Evolutionary conservation across 2,797 vertebrate genomes (phyloP), one percentile per base, ranked within the genome.

Genomic region (Sebastiscus albofasciatus): DNA sequence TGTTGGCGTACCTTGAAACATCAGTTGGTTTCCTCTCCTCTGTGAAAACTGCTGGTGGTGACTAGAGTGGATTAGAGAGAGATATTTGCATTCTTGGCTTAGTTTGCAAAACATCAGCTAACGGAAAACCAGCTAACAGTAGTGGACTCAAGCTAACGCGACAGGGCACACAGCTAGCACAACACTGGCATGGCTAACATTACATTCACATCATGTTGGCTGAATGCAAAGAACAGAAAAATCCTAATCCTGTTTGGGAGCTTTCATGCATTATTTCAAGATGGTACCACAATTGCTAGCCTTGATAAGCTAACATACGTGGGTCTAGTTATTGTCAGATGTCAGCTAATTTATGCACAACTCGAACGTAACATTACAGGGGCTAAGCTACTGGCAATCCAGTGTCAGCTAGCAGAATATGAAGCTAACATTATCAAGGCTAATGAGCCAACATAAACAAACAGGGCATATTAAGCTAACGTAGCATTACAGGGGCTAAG

Each of bases 1-100:
- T 59, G 70, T 14, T 78, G 62, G 74, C 71, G 3, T 36, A 13
- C 62, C 71, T 20, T 80, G 36, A 79, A 69, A 73, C 65, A 60
- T 64, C 36, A 39, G 39, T n/a, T 31, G 27, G 52, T 27, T 54
- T 60, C 66, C 26, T 61, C 26, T 60, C 31, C 26, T 75, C 27
- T 42, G 58, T 74, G 73, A 16, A 49, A 72, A n/a, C 66, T 8
- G 80, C 77, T 52, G 70, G 49, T 24, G 67, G 54, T 58, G 26
- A 78, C 34, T 42, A 42, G 39, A 42, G 1, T 14, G 58, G 61
- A 82, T 77, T 75, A 68, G n/a, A 46, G 52, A 46, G n/a, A 3
- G 6, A 60, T 56, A 46, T 64, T 49, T 33, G 33, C 26, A 61
- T 66, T 64, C 36, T 59, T 66, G 67, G 77, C 52, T 31, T n/a